phyloP scores from a whole-genome alignment of 2,888 invertebrate genomes.

The Meta bourneti region DNA sequence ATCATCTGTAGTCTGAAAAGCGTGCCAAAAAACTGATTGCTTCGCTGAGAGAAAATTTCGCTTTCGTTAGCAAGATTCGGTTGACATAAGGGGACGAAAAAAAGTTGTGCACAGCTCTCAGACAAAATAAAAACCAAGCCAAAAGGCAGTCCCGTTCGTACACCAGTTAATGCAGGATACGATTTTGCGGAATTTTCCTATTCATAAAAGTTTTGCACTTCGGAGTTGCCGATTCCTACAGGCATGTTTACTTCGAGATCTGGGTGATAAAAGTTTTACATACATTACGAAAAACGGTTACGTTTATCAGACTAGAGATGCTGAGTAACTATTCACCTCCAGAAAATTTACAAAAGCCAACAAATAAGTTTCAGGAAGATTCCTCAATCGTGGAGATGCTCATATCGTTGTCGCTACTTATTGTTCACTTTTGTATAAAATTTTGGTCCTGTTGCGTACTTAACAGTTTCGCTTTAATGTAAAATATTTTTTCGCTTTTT shows the following conservation, averaged over 20 bases:
- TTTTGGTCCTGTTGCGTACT: too few species aligned
- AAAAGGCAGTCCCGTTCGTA: constrained; percentile 42
- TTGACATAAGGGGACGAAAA: constrained; percentile 37
- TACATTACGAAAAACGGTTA: neutral
- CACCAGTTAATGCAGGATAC: constrained; percentile 34
- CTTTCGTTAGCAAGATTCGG: constrained; percentile 65
- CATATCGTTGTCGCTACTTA: too few species aligned
- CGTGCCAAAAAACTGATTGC: constrained; percentile 74
- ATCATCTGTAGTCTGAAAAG: constrained; percentile 65
- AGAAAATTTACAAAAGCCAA: neutral
- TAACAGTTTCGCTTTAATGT: too few species aligned
- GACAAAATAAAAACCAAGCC: constrained; percentile 49
- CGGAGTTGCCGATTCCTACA: constrained; percentile 25
- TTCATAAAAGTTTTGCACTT: constrained; percentile 30
- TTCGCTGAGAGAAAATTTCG: constrained; percentile 64
- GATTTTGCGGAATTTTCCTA: constrained; percentile 37
- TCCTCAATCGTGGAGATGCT: too few species aligned
- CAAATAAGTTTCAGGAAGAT: neutral
- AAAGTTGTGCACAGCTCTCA: neutral
- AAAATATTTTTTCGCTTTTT: too few species aligned
- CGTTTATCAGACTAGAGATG: constrained; percentile 17
- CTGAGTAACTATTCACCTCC: constrained; percentile 21
- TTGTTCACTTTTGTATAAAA: too few species aligned
- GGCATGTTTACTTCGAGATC: constrained; percentile 28
- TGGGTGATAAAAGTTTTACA: constrained; percentile 19